Evolutionary conservation across 1,140 invertebrate genomes (phyloP), one percentile per base, ranked within the genome.

Genomic region (Hylyphantes graminicola): DNA sequence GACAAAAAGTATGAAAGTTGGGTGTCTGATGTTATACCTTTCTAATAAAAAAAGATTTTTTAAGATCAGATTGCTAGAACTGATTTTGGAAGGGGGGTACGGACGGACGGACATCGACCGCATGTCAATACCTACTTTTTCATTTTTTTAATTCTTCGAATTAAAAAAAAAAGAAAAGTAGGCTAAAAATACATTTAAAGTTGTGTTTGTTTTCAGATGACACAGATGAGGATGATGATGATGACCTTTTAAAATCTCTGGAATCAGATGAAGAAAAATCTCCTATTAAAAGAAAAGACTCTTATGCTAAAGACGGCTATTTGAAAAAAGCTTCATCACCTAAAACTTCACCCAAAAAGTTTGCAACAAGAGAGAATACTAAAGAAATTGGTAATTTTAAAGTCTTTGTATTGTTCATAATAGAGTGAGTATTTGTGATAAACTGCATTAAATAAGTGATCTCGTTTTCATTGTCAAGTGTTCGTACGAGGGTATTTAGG

Each of bases 171-270:
- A n/a, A n/a, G n/a, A n/a, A n/a, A n/a, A n/a, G n/a, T n/a, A n/a
- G n/a, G n/a, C n/a, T n/a, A n/a, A 35, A n/a, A 15, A 11, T 13
- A 9, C 12, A 48, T 68, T 68, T 6, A 68, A 11, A 15, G 10
- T 17, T 51, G 51, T 70, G 17, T 53, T 51, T 50, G 13, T 70
- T 19, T 68, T 68, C 10, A 70, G 67, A 17, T 70, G 50, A 70
- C 54, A 35, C 35, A 35, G 67, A 70, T 70, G 51, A 48, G 54
- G 61, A 65, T 21, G 67, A 81, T 15, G 79, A 81, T 81, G 53
- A 67, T 57, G 80, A 83, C 50, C 48, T 83, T 48, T 75, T 83
- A 74, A 75, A 83, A 65, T 19, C 57, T 65, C 67, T 83, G 50
- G 72, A 67, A 55, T 83, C 72, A 13, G 54, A 74, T 74, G 53